Evolutionary conservation across 2,888 invertebrate genomes (phyloP).

Genomic region (Clepsis dumicolana): DNA sequence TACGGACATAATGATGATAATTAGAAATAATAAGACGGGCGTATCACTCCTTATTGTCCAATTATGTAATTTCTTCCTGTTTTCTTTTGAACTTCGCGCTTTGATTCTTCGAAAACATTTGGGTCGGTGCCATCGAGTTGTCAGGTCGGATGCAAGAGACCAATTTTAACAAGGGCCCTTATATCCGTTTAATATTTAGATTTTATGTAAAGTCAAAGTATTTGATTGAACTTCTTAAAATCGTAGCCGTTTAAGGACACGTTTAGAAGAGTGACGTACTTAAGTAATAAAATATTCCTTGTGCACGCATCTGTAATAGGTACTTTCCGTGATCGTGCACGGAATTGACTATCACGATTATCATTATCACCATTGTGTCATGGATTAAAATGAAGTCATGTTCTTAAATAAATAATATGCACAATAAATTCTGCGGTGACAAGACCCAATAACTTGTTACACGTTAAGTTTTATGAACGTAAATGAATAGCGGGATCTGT

Average conservation of each 20-base stretch:
- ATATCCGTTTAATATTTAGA: too few species aligned
- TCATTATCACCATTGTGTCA: neutral
- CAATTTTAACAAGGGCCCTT: too few species aligned
- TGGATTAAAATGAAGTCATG: neutral
- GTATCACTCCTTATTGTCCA: neutral
- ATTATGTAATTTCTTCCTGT: neutral
- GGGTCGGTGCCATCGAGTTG: too few species aligned
- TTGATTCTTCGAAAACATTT: neutral
- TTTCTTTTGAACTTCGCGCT: neutral
- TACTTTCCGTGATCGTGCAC: neutral
- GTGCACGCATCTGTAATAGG: neutral
- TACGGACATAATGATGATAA: neutral
- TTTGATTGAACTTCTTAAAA: too few species aligned
- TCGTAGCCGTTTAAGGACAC: too few species aligned
- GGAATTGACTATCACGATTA: neutral
- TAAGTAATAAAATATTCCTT: too few species aligned
- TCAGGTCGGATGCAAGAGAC: too few species aligned
- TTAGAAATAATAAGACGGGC: neutral
- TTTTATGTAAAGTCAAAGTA: too few species aligned
- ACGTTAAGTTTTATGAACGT: neutral
- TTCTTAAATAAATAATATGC: neutral
- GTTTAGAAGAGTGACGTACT: too few species aligned
- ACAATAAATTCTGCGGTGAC: neutral
- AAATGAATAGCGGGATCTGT: neutral
- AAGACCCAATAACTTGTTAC: neutral